Evolutionary conservation across 2,113 vertebrate species (phyloP).

Genomic region (Polypterus senegalus): DNA sequence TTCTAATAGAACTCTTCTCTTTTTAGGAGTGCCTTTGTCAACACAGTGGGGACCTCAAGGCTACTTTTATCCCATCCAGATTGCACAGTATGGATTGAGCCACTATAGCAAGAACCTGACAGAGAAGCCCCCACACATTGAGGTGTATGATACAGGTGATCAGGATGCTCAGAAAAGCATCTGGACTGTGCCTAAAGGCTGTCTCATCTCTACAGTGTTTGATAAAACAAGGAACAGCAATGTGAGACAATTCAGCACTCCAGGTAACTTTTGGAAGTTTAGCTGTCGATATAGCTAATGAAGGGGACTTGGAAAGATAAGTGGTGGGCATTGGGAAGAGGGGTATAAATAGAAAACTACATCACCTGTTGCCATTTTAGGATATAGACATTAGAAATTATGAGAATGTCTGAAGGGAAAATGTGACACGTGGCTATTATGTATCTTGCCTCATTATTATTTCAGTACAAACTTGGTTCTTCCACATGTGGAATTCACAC

Average conservation of each 20-base stretch:
- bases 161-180: conserved; percentile 38
- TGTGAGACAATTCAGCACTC: conserved; percentile 73
- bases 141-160: conserved; percentile 77
- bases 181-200: conserved; percentile 75
- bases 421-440: too few species aligned
- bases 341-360: too few species aligned
- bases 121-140: conserved; percentile 71
- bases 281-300: background rate
- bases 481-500: too few species aligned
- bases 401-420: too few species aligned
- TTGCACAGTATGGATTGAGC: conserved; percentile 93
- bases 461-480: too few species aligned
- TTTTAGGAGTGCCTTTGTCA: conserved; percentile 80
- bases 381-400: too few species aligned
- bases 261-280: conserved; percentile 50
- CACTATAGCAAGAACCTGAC: conserved; percentile 98
- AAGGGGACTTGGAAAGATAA: too few species aligned
- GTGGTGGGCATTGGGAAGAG: too few species aligned
- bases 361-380: too few species aligned
- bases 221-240: conserved; percentile 61
- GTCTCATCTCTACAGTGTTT: conserved; percentile 52
- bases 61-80: conserved; percentile 98
- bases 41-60: conserved; percentile 97
- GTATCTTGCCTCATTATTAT: too few species aligned
- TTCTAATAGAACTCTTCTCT: conserved; percentile 4